Evolutionary conservation across 2,888 invertebrate genomes (phyloP), one percentile per base, ranked within the genome.

Genomic region (Dynastes hyllus): DNA sequence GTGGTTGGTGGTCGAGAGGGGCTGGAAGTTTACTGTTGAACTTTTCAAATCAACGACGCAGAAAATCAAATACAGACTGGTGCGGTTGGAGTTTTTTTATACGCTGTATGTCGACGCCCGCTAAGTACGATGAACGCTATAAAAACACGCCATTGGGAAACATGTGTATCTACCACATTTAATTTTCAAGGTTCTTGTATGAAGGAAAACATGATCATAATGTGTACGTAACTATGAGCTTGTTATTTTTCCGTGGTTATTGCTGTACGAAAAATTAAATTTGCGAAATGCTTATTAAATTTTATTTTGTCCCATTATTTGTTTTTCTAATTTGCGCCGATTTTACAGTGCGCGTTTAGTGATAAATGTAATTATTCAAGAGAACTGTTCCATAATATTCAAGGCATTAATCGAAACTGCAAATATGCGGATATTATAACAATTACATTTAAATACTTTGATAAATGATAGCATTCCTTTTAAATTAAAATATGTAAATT

Each of bases 11-110:
- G 2, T 51, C 29, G 69, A 58, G 45, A 75, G 45, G 22, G 4
- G 61, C 50, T 51, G 29, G 69, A 69, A 29, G 61, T 61, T 75
- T 75, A 61, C 61, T 22, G 61, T 29, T 75, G 27, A 75, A 75
- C 73, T 75, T 75, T 75, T 75, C 61, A 61, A 75, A 61, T 75
- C 73, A 75, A 8, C 73, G 73, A 75, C 73, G 73, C 73, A 75
- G 61, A 75, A 61, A 75, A 75, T 75, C 73, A 75, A 75, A 75
- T 75, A 75, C 61, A 71, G 71, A 55, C 71, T 37, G 61, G 55
- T 58, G 55, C 45, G 55, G 22, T 8, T 50, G 22, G 4, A 61
- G 45, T 40, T 73, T 75, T 73, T 75, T 75, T 61, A 27, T 22
- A 3, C 32, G 45, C 5, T 75, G 27, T 13, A 29, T 22, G 61